Evolutionary conservation across 2,888 invertebrate species (phyloP), one percentile per base, ranked within the genome.

Genomic region (Trichacis sp.): DNA sequence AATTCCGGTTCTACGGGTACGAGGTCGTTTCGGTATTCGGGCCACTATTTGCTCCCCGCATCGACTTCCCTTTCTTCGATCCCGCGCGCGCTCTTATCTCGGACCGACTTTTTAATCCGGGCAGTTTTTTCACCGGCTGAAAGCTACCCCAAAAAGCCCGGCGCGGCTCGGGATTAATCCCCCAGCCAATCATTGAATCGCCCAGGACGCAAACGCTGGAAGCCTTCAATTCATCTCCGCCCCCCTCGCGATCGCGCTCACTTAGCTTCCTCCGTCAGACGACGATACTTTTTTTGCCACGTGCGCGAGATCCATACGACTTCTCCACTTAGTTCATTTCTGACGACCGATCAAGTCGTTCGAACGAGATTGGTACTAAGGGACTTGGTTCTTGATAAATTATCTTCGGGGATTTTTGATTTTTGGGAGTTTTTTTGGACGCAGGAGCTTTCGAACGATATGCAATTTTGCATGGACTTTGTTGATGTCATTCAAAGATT

Each of bases 1-100:
- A 80, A 82, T 81, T 82, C 82, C 82, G 82, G 82, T 82, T 82
- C 71, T 76, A 67, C 77, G 72, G 75, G 73, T 73, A 74, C 75
- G 64, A 51, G 67, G 60, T 69, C 66, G 64, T 61, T 69, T 68
- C 67, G 60, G 51, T 70, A 54, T 58, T 64, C 57, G 62, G 62
- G 55, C 65, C 54, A 63, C 58, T 57, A 56, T 61, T 60, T 49
- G 43, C 63, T 49, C 45, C 47, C 48, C 33, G 30, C 52, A 48
- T 33, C 17, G 45, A 12, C 24, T 43, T 17, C 50, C 33, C 42
- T 49, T 61, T 30, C 53, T 29, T 45, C 36, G 17, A 51, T 48
- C 47, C 36, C 46, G 17, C 33, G 17, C 33, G 17, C 38, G 19
- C 20, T 38, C 58, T 59, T 66, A 58, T 62, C 59, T 67, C 50